Base-by-base conservation (phyloP, 2,113 vertebrate genomes). In the Chrysochloris asiatica region DNA sequence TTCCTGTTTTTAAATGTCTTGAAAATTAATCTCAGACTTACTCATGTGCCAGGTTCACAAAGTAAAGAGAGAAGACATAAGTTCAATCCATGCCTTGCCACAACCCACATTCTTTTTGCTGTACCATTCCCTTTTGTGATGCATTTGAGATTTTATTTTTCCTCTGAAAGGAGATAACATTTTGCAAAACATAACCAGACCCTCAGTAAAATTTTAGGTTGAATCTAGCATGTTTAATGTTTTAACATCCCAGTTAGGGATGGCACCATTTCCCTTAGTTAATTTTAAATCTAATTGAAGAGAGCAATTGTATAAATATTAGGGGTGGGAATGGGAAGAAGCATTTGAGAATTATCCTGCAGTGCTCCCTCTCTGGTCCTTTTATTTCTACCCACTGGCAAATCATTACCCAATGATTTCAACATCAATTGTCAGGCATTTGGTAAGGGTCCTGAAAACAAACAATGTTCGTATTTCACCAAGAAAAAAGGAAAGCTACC, bases 241-340 rank as follows among this genome's bases (percentile, higher is more conserved):
- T 69, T 65, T 73, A 92, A 59, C 26, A 33, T 77, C 83, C 33
- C 43, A 88, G 14, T 85, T 93, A 48, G 56, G 72, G 33, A 93
- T 56, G 83, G 90, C 48, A 91, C 71, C n/a, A 86, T 80, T 93
- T 90, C 80, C 65, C 65, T 93, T 86, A 80, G 52, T 95, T 96
- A 52, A 69, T 94, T 93, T 95, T 86, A 89, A 92, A 82, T 94
- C 59, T 95, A 88, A 95, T 75, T 83, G 61, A 86, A 52, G 87
- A 91, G 26, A 71, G 26, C 79, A 75, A 75, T 79, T 88, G 71
- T 86, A 65, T 86, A 89, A 88, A 86, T 88, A 90, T 85, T 65
- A 88, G 71, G 43, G 30, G 22, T 88, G 76, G 79, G 72, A 41
- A 6, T 48, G 33, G 26, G 76, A 33, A 56, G 76, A 88, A 48